Base-by-base conservation (phyloP, 2,797 vertebrate species). In the Podarcis lilfordi region DNA sequence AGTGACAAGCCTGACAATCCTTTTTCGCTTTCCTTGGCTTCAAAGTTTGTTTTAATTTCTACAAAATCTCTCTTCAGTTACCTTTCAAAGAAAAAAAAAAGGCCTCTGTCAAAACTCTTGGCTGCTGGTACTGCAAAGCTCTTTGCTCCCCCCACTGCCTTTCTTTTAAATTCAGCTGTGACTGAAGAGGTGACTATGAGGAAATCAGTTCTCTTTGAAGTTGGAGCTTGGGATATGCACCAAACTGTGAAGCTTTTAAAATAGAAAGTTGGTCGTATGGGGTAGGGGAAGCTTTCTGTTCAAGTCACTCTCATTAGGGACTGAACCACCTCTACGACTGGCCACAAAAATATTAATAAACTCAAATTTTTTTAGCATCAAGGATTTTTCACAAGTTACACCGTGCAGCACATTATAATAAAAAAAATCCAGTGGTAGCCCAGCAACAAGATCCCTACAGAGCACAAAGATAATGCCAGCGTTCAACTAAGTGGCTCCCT, bases 21-120 rank as follows among this genome's bases (percentile, higher is more conserved):
- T 66, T 85, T 83, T 50, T 61, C 7, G 45, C 21, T 71, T 27
- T 80, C n/a, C 77, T 40, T 13, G 76, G 40, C 72, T 76, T 76
- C 86, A 82, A 82, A 82, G 86, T 77, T 82, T 77, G 59, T 45
- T 82, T 88, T 83, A 76, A 82, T 88, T 88, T 88, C 61, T 37
- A 66, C n/a, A 45, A 80, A 82, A 76, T 40, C 23, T 71, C 72
- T 59, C 79, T 82, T 50, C n/a, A 19, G 27, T 66, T 81, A 23
- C 45, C 72, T 68, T 35, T 50, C 43, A 25, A 43, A 19, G 37
- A 6, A 29, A 19, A 27, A 27, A 27, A n/a, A 55, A 59, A 2
- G 8, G 45, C 5, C 7, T 19, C 59, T 25, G 17, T 35, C 35
- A n/a, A 32, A 83, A 43, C 69, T 66, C 86, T 88, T 13, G 23